phyloP scores from a whole-genome alignment of 2,888 invertebrate species.

The Melolontha melolontha region DNA sequence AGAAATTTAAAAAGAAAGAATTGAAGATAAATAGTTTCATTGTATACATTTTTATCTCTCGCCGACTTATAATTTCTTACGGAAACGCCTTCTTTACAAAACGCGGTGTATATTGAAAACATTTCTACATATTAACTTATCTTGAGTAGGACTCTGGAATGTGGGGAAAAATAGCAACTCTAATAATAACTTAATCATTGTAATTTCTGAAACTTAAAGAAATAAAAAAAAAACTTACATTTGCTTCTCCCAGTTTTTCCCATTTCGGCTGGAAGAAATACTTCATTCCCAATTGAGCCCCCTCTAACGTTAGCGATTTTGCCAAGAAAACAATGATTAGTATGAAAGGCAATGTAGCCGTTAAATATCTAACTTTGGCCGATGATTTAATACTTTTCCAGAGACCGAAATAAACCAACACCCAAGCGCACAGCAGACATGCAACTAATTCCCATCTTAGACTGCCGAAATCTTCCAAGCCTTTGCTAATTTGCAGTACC shows the following conservation, averaged over 20 bases:
- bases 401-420: constrained; percentile 93
- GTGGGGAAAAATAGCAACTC: too few relatives aligned
- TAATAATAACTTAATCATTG: too few relatives aligned
- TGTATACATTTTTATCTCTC: too few relatives aligned
- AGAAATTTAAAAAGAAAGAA: too few relatives aligned
- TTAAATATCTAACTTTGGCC: constrained; percentile 90
- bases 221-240: constrained; percentile 67
- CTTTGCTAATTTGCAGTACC: constrained; percentile 85
- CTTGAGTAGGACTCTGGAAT: too few relatives aligned
- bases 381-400: constrained; percentile 98
- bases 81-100: too few relatives aligned
- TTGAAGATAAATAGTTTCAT: too few relatives aligned
- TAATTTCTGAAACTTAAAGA: neutral
- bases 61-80: too few relatives aligned
- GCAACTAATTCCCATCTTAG: constrained; percentile 91
- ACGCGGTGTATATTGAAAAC: too few relatives aligned
- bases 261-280: constrained; percentile 92
- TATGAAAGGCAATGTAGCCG: constrained; percentile 91
- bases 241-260: constrained; percentile 83
- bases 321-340: constrained; percentile 88
- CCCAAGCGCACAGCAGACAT: constrained; percentile 92
- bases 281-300: constrained; percentile 85
- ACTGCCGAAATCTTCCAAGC: constrained; percentile 84
- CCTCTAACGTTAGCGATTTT: constrained; percentile 90
- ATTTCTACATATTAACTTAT: too few relatives aligned